Evolutionary conservation across 64 coral and sea anemone genomes (phyloP).

Genomic region (Montipora sp.): DNA sequence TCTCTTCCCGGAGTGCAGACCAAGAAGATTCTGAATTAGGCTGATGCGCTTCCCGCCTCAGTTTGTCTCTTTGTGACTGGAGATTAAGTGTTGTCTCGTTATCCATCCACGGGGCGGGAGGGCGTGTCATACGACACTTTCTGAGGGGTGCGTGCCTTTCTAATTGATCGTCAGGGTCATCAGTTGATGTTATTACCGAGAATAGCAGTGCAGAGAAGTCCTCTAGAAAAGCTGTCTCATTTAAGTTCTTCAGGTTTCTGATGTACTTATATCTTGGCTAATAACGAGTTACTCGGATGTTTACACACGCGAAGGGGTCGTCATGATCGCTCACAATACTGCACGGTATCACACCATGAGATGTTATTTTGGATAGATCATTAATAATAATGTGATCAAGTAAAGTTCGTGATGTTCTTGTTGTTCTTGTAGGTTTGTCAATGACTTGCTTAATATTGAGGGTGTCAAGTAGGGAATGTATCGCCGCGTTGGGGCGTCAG

Average conservation of each 20-base stretch:
- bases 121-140: slow-evolving; percentile 24
- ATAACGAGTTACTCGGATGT: background rate
- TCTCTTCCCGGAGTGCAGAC: slow-evolving; percentile 19
- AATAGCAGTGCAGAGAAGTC: slow-evolving; percentile 40
- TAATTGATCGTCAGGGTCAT: slow-evolving; percentile 63
- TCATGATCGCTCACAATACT: slow-evolving; percentile 36
- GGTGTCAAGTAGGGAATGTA: slow-evolving; percentile 8
- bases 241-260: slow-evolving; percentile 10
- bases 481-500: background rate
- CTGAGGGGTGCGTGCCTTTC: slow-evolving; percentile 56
- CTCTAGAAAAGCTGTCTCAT: slow-evolving; percentile 31
- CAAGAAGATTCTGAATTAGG: slow-evolving; percentile 33
- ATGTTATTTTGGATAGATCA: background rate
- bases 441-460: slow-evolving; percentile 43
- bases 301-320: slow-evolving; percentile 5
- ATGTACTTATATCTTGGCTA: slow-evolving; percentile 36
- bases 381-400: slow-evolving; percentile 60
- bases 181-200: slow-evolving; percentile 6
- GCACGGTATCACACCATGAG: slow-evolving; percentile 34
- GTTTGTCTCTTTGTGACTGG: slow-evolving; percentile 18
- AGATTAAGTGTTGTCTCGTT: background rate
- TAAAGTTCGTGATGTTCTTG: slow-evolving; percentile 11
- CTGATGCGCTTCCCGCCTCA: slow-evolving; percentile 64
- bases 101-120: slow-evolving; percentile 56
- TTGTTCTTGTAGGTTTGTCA: slow-evolving; percentile 42